Base-by-base conservation (phyloP, 2,888 invertebrate species). In the Polydrusus cervinus region DNA sequence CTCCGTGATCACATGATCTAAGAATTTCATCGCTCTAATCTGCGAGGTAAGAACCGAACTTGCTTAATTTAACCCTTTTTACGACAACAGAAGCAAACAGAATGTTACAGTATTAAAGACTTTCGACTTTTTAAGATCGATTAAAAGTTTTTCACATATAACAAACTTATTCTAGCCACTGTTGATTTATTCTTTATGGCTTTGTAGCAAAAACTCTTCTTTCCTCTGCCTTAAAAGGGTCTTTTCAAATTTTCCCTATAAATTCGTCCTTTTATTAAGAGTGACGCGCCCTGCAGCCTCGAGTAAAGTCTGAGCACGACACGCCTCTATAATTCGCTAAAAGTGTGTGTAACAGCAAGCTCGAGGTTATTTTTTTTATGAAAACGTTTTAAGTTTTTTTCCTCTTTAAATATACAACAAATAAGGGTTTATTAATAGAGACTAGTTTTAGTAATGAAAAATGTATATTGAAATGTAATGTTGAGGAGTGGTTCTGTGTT, bases 241-340 rank as follows among this genome's bases (percentile, higher is more conserved):
- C 38, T 10, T 38, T 60, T 60, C 16, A 60, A 60, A 60, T 60
- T 40, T 60, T 60, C 57, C 57, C 38, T 60, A 60, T 60, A 60
- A 60, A 60, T 60, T 38, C 38, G 38, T 60, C 57, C 14, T 60
- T 60, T 55, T 60, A 60, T 60, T 60, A 60, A 25, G 30, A 60
- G 57, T 38, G 57, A 60, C 57, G 57, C 38, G 57, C 57, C 57
- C 57, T 38, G 38, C 57, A 60, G 57, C 57, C 38, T 38, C 38
- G 57, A 60, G 57, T 60, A 60, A 60, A 40, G 57, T 38, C 57
- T 60, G 57, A 60, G 16, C 57, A 38, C 38, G 57, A 38, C 57
- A 60, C 57, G 57, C 57, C 57, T 60, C 57, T 60, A 38, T 60
- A 60, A 60, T 60, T 60, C 38, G 57, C 57, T 60, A 60, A 60